These are phyloP conservation scores for Darevskia nairensis DNA, from an alignment of 2,797 vertebrate genomes.

Conservation along the genomic window DNA sequence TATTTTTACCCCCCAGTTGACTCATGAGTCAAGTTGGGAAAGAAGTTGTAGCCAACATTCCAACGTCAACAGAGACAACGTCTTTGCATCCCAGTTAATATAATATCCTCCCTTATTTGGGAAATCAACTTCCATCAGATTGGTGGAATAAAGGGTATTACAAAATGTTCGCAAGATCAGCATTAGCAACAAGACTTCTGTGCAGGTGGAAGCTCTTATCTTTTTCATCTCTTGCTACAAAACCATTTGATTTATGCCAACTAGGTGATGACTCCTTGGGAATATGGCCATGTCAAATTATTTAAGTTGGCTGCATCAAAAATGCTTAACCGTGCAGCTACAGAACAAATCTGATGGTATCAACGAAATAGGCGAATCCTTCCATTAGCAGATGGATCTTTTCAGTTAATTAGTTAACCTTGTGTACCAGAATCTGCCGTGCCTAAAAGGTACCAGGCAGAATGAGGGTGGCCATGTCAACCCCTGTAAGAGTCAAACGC, in stretches of 20 bases:
- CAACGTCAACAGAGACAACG: neutral
- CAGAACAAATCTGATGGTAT: neutral
- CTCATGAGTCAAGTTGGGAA: neutral
- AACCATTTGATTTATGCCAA: neutral
- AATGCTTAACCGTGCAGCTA: neutral
- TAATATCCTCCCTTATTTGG: neutral
- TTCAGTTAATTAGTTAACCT: slow-evolving; percentile 14
- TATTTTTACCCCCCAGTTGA: neutral
- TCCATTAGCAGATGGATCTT: neutral
- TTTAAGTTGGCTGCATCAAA: neutral
- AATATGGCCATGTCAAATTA: neutral
- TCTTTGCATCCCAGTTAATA: neutral
- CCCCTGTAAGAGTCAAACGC: slow-evolving; percentile 69
- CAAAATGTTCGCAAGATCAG: neutral
- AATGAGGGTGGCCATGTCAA: slow-evolving; percentile 63
- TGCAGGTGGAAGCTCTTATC: neutral
- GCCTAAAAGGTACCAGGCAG: slow-evolving; percentile 59
- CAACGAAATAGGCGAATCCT: neutral
- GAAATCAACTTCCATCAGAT: neutral
- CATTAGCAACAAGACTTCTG: neutral
- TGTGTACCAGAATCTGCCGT: slow-evolving; percentile 40
- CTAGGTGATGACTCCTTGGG: neutral
- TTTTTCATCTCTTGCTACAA: neutral
- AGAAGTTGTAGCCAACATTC: neutral
- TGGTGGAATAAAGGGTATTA: neutral